A percentile compares a stretch with the other conserved stretches of the same genome.
These are phyloP conservation scores for Cisticola juncidis DNA, from an alignment of 2,113 vertebrate genomes.

Conservation along the genomic window DNA sequence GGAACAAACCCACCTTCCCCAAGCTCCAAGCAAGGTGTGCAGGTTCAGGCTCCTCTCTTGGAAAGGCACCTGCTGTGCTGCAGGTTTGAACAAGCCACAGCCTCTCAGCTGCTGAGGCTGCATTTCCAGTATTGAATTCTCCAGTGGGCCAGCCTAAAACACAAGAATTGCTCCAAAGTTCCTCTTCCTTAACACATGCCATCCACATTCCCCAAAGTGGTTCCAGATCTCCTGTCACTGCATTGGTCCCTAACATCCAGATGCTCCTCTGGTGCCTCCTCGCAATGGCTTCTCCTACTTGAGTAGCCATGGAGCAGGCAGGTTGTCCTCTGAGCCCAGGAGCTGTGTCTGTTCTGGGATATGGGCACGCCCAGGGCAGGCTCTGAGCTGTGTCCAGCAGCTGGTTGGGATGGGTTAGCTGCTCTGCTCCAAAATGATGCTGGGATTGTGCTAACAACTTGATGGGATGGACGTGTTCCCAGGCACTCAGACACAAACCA, in stretches of 20 bases:
- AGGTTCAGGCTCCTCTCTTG: background rate
- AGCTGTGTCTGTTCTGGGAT: background rate
- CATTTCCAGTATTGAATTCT: background rate
- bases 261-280: background rate
- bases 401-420: background rate
- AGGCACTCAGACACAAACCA: background rate
- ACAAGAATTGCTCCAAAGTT: fast-evolving
- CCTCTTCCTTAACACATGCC: background rate
- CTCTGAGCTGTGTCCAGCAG: background rate
- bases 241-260: background rate
- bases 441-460: background rate
- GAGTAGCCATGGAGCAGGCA: background rate
- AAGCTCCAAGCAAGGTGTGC: background rate
- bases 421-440: background rate
- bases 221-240: background rate
- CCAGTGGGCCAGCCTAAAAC: background rate
- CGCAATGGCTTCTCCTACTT: fast-evolving
- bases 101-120: background rate
- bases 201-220: fast-evolving
- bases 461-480: background rate
- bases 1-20: background rate
- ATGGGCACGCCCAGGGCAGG: background rate
- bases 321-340: background rate
- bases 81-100: background rate
- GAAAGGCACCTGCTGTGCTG: fast-evolving